A percentile compares a stretch with the other conserved stretches of the same genome.
Evolutionary conservation across 1,140 invertebrate species (phyloP).

Genomic region (Trichomalopsis sarcophagae): DNA sequence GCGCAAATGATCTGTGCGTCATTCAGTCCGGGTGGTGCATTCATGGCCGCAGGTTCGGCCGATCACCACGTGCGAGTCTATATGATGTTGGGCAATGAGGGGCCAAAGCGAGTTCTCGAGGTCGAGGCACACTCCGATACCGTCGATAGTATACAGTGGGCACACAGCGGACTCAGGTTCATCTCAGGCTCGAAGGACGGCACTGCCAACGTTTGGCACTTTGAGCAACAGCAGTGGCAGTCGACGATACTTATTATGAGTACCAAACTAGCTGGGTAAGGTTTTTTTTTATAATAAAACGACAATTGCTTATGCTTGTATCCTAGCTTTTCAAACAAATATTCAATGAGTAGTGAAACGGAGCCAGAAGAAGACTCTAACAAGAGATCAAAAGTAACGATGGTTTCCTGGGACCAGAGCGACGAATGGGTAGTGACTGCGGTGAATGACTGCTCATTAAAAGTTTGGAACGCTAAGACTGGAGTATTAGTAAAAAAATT

Average conservation of each 20-base stretch:
- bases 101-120: constrained; percentile 78
- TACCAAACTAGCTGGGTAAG: constrained; percentile 80
- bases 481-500: constrained; percentile 82
- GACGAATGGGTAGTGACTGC: constrained; percentile 94
- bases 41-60: constrained; percentile 94
- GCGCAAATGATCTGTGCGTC: constrained; percentile 97
- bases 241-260: constrained; percentile 85
- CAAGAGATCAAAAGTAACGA: constrained; percentile 90
- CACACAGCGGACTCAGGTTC: constrained; percentile 88
- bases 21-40: constrained; percentile 94
- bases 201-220: constrained; percentile 94
- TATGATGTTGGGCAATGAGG: constrained; percentile 84
- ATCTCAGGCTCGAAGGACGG: constrained; percentile 98
- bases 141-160: constrained; percentile 98
- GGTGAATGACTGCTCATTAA: constrained; percentile 86
- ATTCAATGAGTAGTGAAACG: constrained; percentile 69
- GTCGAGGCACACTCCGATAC: constrained; percentile 93
- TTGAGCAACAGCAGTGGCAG: constrained; percentile 92
- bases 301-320: not conserved
- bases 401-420: constrained; percentile 96
- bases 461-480: constrained; percentile 90
- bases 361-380: constrained; percentile 78
- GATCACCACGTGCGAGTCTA: constrained; percentile 96
- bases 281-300: constrained; percentile 43
- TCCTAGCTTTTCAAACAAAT: not conserved